Base-by-base conservation (phyloP, 2,888 invertebrate species). In the Caenorhabditis parvicauda region DNA sequence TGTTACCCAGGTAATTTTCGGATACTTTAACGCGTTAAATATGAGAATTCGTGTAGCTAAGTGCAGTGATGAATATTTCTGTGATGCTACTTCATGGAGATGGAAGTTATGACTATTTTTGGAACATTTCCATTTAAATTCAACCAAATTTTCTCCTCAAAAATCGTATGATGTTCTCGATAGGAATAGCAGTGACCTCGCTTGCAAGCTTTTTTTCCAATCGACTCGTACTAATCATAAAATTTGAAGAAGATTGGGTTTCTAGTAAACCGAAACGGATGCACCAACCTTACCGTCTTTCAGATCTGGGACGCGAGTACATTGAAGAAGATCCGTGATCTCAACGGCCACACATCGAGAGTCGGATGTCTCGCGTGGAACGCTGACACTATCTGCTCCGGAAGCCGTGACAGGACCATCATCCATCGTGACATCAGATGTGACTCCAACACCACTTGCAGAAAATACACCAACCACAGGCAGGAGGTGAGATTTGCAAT, bases 281-380 rank as follows among this genome's bases (percentile, higher is more conserved):
- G n/a, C n/a, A n/a, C n/a, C n/a, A n/a, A n/a, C n/a, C n/a, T n/a
- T n/a, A n/a, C n/a, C n/a, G n/a, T n/a, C 54, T 37, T 35, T 24
- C 94, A 96, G 79, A 92, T 98, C 9, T 96, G 96, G 96, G 96
- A 98, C 84, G 94, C 93, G 19, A 88, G 90, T 46, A 90, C 90
- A 21, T 91, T 89, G 78, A 94, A 94, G 82, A 89, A 90, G 86
- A 89, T 95, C 27, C 57, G 71, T 44, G 72, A 68, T 2, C 54
- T 77, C 53, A 28, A 44, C 0, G 76, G 77, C 2, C 81, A 81
- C 63, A 63, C 61, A 2, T 67, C 67, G 1, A 57, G 81, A 7
- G 74, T 81, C 43, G 81, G 80, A 12, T 80, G 81, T 56, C 67
- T 81, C 44, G 81, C 81, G 6, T 81, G 81, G 81, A 82, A 81